phyloP scores from a whole-genome alignment of 1,140 invertebrate species.

The Zaprionus ghesquierei region DNA sequence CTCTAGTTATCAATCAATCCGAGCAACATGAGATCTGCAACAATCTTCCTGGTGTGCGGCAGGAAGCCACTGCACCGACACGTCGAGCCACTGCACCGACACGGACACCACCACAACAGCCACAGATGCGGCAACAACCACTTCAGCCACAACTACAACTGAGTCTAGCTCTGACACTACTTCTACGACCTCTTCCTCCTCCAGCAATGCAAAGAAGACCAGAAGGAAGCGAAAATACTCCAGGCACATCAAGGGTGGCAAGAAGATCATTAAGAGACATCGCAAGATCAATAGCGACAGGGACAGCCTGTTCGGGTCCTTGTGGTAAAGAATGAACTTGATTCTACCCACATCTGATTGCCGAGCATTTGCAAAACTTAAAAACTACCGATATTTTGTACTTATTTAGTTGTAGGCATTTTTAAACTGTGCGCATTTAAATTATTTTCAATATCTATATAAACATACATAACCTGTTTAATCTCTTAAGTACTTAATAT shows the following conservation, averaged over 20 bases:
- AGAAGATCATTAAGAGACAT: not conserved
- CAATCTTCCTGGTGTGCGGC: not conserved
- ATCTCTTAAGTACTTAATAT: too few relatives aligned
- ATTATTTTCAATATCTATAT: too few relatives aligned
- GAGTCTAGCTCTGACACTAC: not conserved
- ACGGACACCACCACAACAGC: not conserved
- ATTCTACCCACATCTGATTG: not conserved
- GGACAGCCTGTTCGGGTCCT: not conserved
- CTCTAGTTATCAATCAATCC: not conserved
- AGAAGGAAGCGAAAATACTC: not conserved
- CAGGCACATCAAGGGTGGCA: not conserved
- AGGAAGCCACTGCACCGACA: not conserved
- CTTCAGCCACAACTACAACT: not conserved
- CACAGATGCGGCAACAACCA: not conserved
- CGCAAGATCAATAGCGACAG: not conserved
- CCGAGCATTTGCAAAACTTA: not conserved
- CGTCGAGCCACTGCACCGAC: not conserved
- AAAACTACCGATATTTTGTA: not conserved
- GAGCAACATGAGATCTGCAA: not conserved
- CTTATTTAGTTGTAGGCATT: not conserved
- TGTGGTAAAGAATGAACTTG: not conserved
- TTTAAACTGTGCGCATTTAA: not conserved
- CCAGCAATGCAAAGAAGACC: not conserved
- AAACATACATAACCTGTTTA: too few relatives aligned
- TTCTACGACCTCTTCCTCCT: not conserved